Percentiles rank a stretch among this genome's conserved stretches.
These are phyloP conservation scores for Dipodomys stephensi DNA, from an alignment of 2,113 vertebrate species.

Conservation along the genomic window DNA sequence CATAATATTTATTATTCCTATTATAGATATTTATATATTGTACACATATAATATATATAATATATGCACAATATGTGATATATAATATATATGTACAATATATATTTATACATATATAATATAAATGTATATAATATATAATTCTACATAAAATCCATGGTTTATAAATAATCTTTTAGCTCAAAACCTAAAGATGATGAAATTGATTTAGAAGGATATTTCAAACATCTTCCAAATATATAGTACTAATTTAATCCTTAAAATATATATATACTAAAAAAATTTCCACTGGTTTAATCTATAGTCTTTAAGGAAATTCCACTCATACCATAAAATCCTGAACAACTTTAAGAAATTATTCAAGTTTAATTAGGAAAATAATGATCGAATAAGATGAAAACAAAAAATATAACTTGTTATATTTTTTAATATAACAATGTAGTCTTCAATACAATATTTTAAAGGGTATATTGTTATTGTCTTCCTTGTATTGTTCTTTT, in stretches of 20 bases:
- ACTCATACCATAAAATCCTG: background rate
- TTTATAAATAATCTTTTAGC: background rate
- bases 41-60: no score
- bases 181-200: slow-evolving; percentile 16
- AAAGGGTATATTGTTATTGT: no score
- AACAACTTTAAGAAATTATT: background rate
- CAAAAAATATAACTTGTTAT: background rate
- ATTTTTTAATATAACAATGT: slow-evolving; percentile 10
- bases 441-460: background rate
- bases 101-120: no score
- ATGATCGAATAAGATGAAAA: background rate
- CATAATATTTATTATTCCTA: no score
- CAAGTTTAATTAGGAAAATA: slow-evolving; percentile 27
- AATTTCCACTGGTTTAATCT: background rate
- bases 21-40: no score
- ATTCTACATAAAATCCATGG: no score
- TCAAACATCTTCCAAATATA: background rate
- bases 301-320: background rate
- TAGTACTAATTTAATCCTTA: background rate
- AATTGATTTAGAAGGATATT: background rate
- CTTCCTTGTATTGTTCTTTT: no score
- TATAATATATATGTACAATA: no score
- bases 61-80: no score
- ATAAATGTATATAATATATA: no score
- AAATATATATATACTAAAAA: background rate